Percentiles rank a stretch among this genome's conserved stretches.
These are phyloP conservation scores for Asteroscopus sphinx DNA, from an alignment of 2,888 invertebrate species.

Conservation along the genomic window DNA sequence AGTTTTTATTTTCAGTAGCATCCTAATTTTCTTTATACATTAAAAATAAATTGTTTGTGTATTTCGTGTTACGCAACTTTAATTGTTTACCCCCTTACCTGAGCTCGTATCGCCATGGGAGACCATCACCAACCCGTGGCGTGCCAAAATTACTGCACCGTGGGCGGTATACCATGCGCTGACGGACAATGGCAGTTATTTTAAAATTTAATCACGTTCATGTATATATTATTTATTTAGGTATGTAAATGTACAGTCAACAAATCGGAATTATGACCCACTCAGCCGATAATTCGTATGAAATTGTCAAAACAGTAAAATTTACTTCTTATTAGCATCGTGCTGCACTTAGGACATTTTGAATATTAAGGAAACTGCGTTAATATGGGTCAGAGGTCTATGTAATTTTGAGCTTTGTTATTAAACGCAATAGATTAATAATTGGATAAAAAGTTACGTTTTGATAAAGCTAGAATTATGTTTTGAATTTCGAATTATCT, in stretches of 20 bases:
- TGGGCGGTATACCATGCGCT: constrained; percentile 62
- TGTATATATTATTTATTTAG: constrained; percentile 15
- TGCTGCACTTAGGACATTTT: too few species aligned
- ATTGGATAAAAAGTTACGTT: too few species aligned
- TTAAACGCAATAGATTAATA: too few species aligned
- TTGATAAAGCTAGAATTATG: too few species aligned
- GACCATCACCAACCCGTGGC: constrained; percentile 72
- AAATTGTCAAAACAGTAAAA: too few species aligned
- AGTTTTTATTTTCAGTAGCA: too few species aligned
- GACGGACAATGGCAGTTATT: constrained; percentile 41
- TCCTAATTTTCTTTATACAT: not conserved
- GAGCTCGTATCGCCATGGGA: constrained; percentile 67
- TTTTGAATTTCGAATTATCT: constrained; percentile 8
- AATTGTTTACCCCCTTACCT: constrained; percentile 69
- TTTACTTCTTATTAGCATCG: too few species aligned
- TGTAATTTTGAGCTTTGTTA: too few species aligned
- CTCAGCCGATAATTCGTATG: too few species aligned
- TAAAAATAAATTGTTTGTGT: constrained; percentile 9
- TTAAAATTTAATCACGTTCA: constrained; percentile 52
- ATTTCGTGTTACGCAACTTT: constrained; percentile 36
- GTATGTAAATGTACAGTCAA: constrained; percentile 21
- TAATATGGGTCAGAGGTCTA: too few species aligned
- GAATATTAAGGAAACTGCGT: too few species aligned
- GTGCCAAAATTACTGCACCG: constrained; percentile 77
- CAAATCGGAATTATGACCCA: too few species aligned